Conservation (phyloP, 2,888 invertebrate species). For the Melanotus villosus region DNA sequence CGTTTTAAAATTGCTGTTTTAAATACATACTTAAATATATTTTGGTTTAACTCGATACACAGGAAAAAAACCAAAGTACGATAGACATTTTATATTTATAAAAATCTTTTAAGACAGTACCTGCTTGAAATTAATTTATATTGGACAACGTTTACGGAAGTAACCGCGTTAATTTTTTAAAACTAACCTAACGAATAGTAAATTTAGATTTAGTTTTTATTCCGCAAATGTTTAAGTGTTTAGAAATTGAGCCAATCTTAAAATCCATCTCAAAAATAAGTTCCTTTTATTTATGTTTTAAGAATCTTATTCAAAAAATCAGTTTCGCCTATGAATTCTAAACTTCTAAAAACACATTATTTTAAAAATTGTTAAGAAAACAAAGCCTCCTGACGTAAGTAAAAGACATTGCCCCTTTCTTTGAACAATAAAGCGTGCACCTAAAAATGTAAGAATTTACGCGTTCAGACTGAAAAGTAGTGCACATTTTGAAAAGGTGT, state of each 20-base stretch:
- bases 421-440: background rate
- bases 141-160: background rate
- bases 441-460: background rate
- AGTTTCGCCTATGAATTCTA: too few species aligned
- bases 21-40: background rate
- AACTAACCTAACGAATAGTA: background rate
- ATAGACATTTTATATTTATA: background rate
- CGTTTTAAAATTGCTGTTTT: too few species aligned
- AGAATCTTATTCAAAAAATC: too few species aligned
- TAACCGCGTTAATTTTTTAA: background rate
- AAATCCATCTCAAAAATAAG: too few species aligned
- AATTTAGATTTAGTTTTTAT: too few species aligned
- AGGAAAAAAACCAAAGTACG: background rate
- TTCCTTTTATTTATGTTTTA: too few species aligned
- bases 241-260: too few species aligned
- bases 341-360: too few species aligned
- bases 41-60: background rate
- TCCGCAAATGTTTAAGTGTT: too few species aligned
- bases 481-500: constrained; percentile 22
- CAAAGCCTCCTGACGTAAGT: background rate
- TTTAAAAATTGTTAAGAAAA: too few species aligned
- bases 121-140: background rate
- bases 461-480: background rate
- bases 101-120: background rate
- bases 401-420: background rate